Percentiles rank a stretch among this genome's conserved stretches.
phyloP scores from a whole-genome alignment of 2,113 vertebrate species.

The Dasyornis broadbenti region DNA sequence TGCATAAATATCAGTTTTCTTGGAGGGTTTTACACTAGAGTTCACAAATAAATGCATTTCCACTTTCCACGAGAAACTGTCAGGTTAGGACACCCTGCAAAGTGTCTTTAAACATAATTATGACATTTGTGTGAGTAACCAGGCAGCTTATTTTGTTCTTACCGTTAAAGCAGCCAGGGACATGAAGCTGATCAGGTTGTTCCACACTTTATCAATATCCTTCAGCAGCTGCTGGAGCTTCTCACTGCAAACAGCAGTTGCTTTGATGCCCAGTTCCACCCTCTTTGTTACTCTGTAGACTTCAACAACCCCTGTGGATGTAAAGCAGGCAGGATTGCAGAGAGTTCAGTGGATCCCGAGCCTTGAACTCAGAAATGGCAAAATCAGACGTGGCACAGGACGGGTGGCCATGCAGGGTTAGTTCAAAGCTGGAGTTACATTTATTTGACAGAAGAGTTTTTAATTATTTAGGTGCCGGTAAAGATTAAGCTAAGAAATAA shows the following conservation, averaged over 20 bases:
- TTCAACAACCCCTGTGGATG: slow-evolving; percentile 87
- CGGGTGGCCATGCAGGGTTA: fast-evolving
- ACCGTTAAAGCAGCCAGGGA: slow-evolving; percentile 91
- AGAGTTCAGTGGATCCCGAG: background rate
- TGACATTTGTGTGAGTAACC: background rate
- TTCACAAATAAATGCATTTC: background rate
- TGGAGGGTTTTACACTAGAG: background rate
- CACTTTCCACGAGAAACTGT: background rate
- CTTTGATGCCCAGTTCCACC: slow-evolving; percentile 96
- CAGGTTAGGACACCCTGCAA: background rate
- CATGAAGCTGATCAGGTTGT: slow-evolving; percentile 97
- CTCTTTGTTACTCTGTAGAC: slow-evolving; percentile 93
- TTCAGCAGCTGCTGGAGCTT: slow-evolving; percentile 93
- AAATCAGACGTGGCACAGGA: background rate
- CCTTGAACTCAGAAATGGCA: background rate
- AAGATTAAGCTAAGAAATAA: background rate
- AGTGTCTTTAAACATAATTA: background rate
- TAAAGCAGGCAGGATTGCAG: background rate
- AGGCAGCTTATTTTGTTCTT: slow-evolving; percentile 34
- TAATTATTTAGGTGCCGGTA: background rate
- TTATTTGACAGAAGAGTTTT: background rate
- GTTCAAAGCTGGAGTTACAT: background rate
- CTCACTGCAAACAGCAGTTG: slow-evolving; percentile 93
- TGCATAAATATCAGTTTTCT: background rate
- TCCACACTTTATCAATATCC: slow-evolving; percentile 95